Conservation (phyloP, 92 coral and sea anemone species). For the Palythoa grandis region DNA sequence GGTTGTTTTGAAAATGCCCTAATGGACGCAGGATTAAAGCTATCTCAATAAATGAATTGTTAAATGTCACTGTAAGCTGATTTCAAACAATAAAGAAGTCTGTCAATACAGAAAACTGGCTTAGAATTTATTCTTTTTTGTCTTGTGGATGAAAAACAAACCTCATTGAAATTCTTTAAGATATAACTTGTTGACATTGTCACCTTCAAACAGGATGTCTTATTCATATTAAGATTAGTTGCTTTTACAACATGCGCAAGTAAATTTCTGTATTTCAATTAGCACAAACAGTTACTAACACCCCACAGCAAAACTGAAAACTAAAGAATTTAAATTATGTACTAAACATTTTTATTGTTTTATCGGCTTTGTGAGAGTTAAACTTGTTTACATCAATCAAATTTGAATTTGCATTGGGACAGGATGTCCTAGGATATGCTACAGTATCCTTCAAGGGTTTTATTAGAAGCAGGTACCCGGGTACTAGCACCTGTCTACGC, state of each 20-base stretch:
- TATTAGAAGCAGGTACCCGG: too few relatives aligned
- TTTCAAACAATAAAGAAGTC: neutral
- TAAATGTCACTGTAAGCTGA: conserved; percentile 22
- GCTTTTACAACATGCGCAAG: neutral
- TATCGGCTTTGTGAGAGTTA: neutral
- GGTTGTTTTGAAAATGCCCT: neutral
- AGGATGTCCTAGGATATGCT: neutral
- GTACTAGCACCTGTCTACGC: too few relatives aligned
- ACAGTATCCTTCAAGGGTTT: too few relatives aligned
- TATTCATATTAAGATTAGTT: neutral
- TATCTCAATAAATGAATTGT: conserved; percentile 4
- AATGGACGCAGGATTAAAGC: neutral
- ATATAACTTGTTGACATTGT: neutral
- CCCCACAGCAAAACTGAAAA: neutral
- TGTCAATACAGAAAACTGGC: neutral
- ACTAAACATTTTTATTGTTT: neutral
- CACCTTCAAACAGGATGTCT: neutral
- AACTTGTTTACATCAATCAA: neutral
- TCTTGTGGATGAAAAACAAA: neutral
- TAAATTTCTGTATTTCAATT: neutral
- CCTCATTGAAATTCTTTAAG: neutral
- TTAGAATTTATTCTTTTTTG: neutral
- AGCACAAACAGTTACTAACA: neutral
- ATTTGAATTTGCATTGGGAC: neutral
- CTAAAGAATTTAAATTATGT: neutral